Percentiles rank a stretch among this genome's conserved stretches.
Evolutionary conservation across 2,888 invertebrate species (phyloP).

Genomic region (Poecilobothrus nobilitatus): DNA sequence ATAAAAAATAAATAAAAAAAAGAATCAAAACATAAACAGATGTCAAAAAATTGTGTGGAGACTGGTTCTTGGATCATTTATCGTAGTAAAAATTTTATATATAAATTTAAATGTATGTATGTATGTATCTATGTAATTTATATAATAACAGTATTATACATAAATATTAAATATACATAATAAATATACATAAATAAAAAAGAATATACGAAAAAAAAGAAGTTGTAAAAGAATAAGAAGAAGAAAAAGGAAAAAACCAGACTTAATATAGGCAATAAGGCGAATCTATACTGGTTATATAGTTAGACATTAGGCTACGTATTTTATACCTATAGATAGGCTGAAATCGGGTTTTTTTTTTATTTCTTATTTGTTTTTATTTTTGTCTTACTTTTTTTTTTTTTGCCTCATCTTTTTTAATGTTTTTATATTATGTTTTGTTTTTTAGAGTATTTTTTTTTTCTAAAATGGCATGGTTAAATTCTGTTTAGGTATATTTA

Average conservation of each 20-base stretch:
- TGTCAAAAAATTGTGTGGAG: conserved; percentile 2
- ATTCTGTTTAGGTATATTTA: too few relatives aligned
- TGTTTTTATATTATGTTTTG: too few relatives aligned
- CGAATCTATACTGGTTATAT: background rate
- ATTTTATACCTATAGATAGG: background rate
- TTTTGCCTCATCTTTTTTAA: too few relatives aligned
- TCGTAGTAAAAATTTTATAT: background rate
- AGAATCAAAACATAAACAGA: conserved; percentile 3
- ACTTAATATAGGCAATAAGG: conserved; percentile 4
- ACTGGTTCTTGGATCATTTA: background rate
- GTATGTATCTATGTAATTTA: background rate
- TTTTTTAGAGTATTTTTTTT: too few relatives aligned
- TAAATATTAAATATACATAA: too few relatives aligned
- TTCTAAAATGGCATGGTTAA: too few relatives aligned
- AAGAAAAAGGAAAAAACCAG: background rate
- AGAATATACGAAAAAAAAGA: too few relatives aligned
- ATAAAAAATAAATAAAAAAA: background rate
- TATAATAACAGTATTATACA: too few relatives aligned
- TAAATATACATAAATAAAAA: too few relatives aligned
- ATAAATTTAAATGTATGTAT: background rate
- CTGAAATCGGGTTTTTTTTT: background rate
- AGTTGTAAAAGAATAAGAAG: background rate
- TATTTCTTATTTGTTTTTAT: background rate
- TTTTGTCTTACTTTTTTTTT: too few relatives aligned
- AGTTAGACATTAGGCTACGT: background rate